Evolutionary conservation across 2,113 vertebrate genomes (phyloP), one percentile per base, ranked within the genome.

Genomic region (Eurystomus gularis): DNA sequence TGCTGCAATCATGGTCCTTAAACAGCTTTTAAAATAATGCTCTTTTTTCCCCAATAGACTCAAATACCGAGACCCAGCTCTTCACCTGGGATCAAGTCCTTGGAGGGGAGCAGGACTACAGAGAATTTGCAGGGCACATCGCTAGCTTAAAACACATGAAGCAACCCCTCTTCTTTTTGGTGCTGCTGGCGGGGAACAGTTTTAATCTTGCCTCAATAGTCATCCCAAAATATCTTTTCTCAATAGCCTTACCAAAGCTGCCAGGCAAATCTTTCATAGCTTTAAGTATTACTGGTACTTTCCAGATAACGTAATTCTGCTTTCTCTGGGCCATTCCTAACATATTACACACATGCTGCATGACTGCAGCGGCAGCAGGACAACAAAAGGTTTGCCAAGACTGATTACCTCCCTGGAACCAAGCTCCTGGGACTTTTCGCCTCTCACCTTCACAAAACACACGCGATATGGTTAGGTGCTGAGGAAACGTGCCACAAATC

Each of bases 221-320:
- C 25, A 17, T 88, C 88, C 83, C 62, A 72, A 91, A 81, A 77
- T 42, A 75, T 61, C 52, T 89, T 51, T 94, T 88, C 46, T 82
- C 58, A 95, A 73, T 61, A 83, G 82, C 69, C 52, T 84, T 55
- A 71, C 21, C 62, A 94, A 94, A 83, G 92, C 91, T 96, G 86
- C 88, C 92, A 94, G 86, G 48, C 60, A 89, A 88, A 92, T n/a
- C 48, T 70, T 66, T 52, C 72, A 90, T 28, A 73, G 93, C 88
- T 94, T 82, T 48, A 87, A 81, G 65, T 66, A 80, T 91, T 91
- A 69, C 83, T 65, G 42, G 88, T 95, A 75, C 70, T 96, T 96
- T 95, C 96, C 96, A 96, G 90, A 96, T 73, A 71, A 94, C 9
- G 35, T 94, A 94, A 86, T 92, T 95, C 82, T 76, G 79, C 75